Conservation (phyloP, 53 echinoderm and acorn worm genomes). For the Echinarachnius parma region DNA sequence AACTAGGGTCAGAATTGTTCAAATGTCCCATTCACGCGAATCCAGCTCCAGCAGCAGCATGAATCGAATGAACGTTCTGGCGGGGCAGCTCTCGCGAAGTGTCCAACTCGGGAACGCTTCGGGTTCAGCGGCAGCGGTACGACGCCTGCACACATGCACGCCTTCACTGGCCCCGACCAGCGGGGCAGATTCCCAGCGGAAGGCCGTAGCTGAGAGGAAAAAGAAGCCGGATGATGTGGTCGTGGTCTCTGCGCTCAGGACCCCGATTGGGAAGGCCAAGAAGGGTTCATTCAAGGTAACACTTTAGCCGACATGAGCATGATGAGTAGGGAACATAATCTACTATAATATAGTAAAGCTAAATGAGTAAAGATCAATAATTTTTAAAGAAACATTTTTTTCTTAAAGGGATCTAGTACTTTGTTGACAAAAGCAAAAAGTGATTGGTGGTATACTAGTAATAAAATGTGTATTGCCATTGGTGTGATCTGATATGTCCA, state of each 20-base stretch:
- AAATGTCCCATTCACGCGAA: slow-evolving; percentile 15
- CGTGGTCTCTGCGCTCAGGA: slow-evolving; percentile 79
- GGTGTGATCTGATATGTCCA: too few relatives aligned
- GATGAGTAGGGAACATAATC: too few relatives aligned
- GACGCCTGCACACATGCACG: slow-evolving; percentile 18
- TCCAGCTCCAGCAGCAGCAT: too few relatives aligned
- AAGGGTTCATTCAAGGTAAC: slow-evolving; percentile 93
- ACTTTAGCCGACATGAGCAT: too few relatives aligned
- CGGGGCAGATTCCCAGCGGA: neutral
- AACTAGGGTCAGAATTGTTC: too few relatives aligned
- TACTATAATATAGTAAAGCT: too few relatives aligned
- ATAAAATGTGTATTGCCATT: too few relatives aligned
- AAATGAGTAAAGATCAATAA: too few relatives aligned
- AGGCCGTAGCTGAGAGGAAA: slow-evolving; percentile 24
- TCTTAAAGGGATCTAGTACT: too few relatives aligned
- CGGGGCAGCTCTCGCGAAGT: slow-evolving; percentile 19
- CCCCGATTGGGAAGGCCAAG: slow-evolving; percentile 89
- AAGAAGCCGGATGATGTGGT: slow-evolving; percentile 69
- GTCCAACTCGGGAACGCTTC: neutral
- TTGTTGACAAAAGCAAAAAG: too few relatives aligned
- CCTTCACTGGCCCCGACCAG: slow-evolving; percentile 6
- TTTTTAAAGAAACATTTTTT: too few relatives aligned
- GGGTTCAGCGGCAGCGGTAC: neutral
- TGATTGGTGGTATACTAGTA: too few relatives aligned
- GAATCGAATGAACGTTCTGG: slow-evolving; percentile 28